phyloP scores from a whole-genome alignment of 2,113 vertebrate genomes.

The Pomatostomus ruficeps region DNA sequence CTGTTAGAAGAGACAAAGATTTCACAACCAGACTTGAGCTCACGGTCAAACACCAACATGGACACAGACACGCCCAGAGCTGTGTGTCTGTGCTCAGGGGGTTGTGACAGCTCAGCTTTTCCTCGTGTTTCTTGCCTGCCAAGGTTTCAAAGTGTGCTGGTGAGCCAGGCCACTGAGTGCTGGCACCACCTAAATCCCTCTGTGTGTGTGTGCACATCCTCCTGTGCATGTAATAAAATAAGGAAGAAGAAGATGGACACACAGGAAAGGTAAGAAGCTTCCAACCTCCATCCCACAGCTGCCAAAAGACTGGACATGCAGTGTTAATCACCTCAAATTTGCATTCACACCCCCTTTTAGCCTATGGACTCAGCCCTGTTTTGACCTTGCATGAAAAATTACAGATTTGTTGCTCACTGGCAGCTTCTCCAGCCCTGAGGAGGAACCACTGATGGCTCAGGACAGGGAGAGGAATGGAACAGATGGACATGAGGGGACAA shows the following conservation, averaged over 20 bases:
- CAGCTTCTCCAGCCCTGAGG: background rate
- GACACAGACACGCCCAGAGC: background rate
- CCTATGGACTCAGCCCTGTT: background rate
- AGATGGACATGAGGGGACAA: background rate
- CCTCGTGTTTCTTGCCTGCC: background rate
- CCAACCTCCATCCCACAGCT: background rate
- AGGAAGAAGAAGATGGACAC: background rate
- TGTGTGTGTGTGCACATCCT: background rate
- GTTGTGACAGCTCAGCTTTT: background rate
- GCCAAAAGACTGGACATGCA: background rate
- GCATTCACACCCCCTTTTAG: background rate
- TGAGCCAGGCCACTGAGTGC: background rate
- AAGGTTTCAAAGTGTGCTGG: background rate
- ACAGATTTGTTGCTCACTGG: background rate
- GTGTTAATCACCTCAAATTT: background rate
- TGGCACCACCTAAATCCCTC: background rate
- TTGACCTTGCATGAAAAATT: background rate
- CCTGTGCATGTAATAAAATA: accelerated
- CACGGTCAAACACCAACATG: background rate
- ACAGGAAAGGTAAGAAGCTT: background rate
- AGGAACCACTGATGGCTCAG: background rate
- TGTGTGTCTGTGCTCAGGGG: background rate
- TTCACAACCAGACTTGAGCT: background rate
- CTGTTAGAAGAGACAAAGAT: background rate
- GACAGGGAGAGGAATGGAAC: background rate